Percentiles rank a stretch among this genome's conserved stretches.
phyloP scores from a whole-genome alignment of 2,113 vertebrate genomes.

The Neopipo cinnamomea region DNA sequence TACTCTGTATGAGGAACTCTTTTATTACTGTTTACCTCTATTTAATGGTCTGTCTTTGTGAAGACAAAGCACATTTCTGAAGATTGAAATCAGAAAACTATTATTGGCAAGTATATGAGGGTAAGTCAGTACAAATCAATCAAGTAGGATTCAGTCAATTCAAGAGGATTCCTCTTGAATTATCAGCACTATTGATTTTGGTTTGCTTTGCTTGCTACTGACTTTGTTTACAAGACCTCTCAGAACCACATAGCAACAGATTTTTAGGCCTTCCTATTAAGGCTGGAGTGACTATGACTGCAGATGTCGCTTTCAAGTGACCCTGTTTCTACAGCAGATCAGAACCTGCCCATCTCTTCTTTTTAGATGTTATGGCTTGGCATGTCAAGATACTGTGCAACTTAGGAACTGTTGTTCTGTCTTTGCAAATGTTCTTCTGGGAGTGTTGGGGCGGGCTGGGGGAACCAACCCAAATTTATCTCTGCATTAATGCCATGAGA shows the following conservation, averaged over 20 bases:
- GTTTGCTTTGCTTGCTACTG: neutral
- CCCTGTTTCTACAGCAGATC: neutral
- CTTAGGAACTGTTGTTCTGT: neutral
- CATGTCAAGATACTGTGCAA: neutral
- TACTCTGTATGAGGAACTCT: neutral
- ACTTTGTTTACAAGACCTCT: neutral
- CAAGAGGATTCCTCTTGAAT: neutral
- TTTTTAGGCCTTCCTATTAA: neutral
- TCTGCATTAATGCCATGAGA: neutral
- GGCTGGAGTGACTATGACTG: neutral
- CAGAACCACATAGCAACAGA: neutral
- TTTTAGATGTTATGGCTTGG: constrained; percentile 2
- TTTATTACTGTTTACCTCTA: constrained; percentile 30
- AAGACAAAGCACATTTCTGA: neutral
- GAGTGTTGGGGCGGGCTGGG: neutral
- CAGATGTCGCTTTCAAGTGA: neutral
- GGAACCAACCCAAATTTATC: neutral
- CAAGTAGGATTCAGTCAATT: neutral
- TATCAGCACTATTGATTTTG: neutral
- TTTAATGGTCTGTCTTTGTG: constrained; percentile 24
- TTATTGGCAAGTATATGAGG: neutral
- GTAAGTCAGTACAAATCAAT: neutral
- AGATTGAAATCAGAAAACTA: neutral
- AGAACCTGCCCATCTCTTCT: constrained; percentile 3
- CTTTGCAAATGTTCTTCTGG: neutral